Evolutionary conservation across 2,113 vertebrate species (phyloP).

Genomic region (Perca flavescens): DNA sequence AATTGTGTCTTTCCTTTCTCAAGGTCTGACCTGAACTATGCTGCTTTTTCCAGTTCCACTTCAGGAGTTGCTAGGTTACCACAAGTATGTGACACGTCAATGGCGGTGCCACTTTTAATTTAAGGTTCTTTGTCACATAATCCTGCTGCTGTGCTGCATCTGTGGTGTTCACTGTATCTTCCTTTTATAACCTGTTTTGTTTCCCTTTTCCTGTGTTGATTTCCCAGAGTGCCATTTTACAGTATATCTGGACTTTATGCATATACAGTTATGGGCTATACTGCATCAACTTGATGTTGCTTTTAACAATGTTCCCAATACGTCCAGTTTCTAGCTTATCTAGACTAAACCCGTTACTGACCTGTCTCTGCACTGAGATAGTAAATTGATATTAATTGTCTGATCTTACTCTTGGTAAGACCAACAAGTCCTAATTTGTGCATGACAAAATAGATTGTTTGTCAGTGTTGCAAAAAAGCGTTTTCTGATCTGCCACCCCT

Average conservation of each 20-base stretch:
- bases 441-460: not conserved
- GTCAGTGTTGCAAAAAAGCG: not conserved
- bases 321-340: not conserved
- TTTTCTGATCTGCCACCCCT: not conserved
- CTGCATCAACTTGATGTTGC: not conserved
- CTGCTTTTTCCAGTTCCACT: constrained; percentile 43
- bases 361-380: not conserved
- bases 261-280: not conserved
- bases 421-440: not conserved
- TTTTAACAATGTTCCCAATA: not conserved
- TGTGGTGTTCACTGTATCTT: not conserved
- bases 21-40: not conserved
- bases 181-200: not conserved
- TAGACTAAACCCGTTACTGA: not conserved
- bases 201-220: not conserved
- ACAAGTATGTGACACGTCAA: constrained; percentile 72
- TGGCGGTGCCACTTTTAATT: constrained; percentile 71
- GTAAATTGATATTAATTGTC: not conserved
- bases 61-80: constrained; percentile 85
- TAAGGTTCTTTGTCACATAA: not conserved
- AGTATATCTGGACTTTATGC: not conserved
- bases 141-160: not conserved
- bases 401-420: constrained; percentile 8
- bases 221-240: not conserved
- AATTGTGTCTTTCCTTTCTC: not conserved